Percentiles rank a stretch among this genome's conserved stretches.
These are phyloP conservation scores for Epizoanthus illoricatus DNA, from an alignment of 92 coral and sea anemone genomes.

Conservation along the genomic window DNA sequence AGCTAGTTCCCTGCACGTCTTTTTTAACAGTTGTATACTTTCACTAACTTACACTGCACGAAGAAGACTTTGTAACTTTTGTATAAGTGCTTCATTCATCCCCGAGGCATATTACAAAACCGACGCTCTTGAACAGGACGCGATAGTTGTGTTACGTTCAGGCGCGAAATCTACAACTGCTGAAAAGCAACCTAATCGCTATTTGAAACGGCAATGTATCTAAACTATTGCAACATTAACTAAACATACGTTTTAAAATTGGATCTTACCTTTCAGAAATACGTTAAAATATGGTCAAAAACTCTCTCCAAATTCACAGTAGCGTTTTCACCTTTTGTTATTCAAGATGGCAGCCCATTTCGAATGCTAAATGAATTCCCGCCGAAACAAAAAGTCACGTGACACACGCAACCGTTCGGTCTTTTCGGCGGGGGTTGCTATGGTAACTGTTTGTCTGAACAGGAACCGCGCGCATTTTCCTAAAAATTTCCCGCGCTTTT, in stretches of 20 bases:
- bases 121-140: slow-evolving; percentile 38
- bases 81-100: neutral
- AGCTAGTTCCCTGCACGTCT: neutral
- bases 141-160: slow-evolving; percentile 37
- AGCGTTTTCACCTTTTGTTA: slow-evolving; percentile 54
- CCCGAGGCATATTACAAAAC: slow-evolving; percentile 14
- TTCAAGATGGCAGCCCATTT: slow-evolving; percentile 95
- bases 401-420: slow-evolving; percentile 53
- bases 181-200: slow-evolving; percentile 1
- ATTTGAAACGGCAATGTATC: neutral
- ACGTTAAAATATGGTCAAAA: slow-evolving; percentile 22
- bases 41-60: neutral
- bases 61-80: neutral
- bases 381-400: slow-evolving; percentile 95
- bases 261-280: slow-evolving; percentile 22
- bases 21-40: neutral
- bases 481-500: slow-evolving; percentile 15
- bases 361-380: slow-evolving; percentile 94
- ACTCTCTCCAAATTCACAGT: slow-evolving; percentile 29
- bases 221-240: neutral
- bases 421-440: slow-evolving; percentile 43
- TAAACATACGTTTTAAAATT: neutral
- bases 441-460: neutral
- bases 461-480: neutral
- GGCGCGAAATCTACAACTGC: slow-evolving; percentile 29